These are phyloP conservation scores for Ceyx cyanopectus DNA, from an alignment of 2,113 vertebrate species.

Conservation along the genomic window DNA sequence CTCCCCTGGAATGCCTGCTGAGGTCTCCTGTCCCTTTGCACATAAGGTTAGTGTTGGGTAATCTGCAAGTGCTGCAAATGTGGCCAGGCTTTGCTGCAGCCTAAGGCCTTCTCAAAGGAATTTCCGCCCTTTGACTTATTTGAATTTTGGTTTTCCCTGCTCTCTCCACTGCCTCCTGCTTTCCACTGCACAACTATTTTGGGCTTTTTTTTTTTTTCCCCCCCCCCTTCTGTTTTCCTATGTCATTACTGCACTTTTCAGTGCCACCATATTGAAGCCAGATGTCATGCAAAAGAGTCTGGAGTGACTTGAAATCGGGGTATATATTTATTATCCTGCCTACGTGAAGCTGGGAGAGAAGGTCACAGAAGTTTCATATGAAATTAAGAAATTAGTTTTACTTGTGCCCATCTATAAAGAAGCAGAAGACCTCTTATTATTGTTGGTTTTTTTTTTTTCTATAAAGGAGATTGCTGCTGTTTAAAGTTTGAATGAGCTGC, in stretches of 20 bases:
- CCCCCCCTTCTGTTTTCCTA: slow-evolving; percentile 6
- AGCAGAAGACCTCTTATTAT: neutral
- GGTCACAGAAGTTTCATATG: neutral
- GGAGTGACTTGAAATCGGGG: neutral
- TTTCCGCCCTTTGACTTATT: slow-evolving; percentile 63
- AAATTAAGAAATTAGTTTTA: neutral
- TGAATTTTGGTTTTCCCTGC: slow-evolving; percentile 62
- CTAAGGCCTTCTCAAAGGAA: slow-evolving; percentile 43
- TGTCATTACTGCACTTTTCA: slow-evolving; percentile 40
- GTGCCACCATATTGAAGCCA: slow-evolving; percentile 74
- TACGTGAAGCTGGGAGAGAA: slow-evolving; percentile 8
- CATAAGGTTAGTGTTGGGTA: slow-evolving; percentile 37
- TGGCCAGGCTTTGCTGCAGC: slow-evolving; percentile 72
- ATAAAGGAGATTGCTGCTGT: neutral
- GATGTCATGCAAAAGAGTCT: slow-evolving; percentile 52
- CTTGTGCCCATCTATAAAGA: neutral
- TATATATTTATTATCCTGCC: neutral
- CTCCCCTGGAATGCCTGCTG: slow-evolving; percentile 35
- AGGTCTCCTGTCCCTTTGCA: slow-evolving; percentile 12
- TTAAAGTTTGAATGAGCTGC: neutral
- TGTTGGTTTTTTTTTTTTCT: fast-evolving
- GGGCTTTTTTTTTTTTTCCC: neutral
- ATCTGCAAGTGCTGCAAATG: slow-evolving; percentile 57
- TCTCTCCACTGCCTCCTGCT: slow-evolving; percentile 45
- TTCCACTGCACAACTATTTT: neutral